Conservation (phyloP, 1,140 invertebrate genomes). For the Aphaenogaster rudis region DNA sequence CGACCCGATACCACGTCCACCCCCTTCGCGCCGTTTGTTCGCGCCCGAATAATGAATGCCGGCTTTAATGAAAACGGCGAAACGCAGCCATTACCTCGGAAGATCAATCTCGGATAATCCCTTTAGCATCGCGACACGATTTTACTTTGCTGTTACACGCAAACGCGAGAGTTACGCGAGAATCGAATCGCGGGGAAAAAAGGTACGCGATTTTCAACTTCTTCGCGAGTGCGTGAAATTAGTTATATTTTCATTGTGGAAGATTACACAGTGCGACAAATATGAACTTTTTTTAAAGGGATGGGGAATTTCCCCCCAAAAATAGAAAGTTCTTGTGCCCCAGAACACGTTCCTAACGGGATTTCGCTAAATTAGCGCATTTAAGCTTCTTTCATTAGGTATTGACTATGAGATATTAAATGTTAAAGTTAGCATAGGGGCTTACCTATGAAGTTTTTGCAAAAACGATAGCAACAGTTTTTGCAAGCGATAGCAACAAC, state of each 20-base stretch:
- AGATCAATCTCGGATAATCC: slow-evolving; percentile 62
- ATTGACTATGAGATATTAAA: too few species aligned
- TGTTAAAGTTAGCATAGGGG: too few species aligned
- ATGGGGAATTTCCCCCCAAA: too few species aligned
- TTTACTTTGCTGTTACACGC: background rate
- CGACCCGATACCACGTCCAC: slow-evolving; percentile 41
- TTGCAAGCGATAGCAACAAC: too few species aligned
- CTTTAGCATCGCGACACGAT: slow-evolving; percentile 40
- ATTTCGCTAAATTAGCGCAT: too few species aligned
- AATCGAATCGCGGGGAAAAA: background rate
- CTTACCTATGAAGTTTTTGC: too few species aligned
- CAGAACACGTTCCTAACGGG: too few species aligned
- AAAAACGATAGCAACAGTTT: too few species aligned
- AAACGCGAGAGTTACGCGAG: background rate
- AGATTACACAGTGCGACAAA: background rate
- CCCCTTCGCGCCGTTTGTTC: slow-evolving; percentile 1
- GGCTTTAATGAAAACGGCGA: slow-evolving; percentile 61
- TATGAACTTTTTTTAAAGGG: too few species aligned
- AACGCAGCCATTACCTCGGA: slow-evolving; percentile 48
- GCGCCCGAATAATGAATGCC: slow-evolving; percentile 54
- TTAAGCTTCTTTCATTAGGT: too few species aligned
- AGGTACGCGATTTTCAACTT: background rate
- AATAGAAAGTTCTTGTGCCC: too few species aligned
- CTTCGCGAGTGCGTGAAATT: background rate
- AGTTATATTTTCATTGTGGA: background rate